Evolutionary conservation across 2,797 vertebrate genomes (phyloP).

Genomic region (Phataginus tetradactyla): DNA sequence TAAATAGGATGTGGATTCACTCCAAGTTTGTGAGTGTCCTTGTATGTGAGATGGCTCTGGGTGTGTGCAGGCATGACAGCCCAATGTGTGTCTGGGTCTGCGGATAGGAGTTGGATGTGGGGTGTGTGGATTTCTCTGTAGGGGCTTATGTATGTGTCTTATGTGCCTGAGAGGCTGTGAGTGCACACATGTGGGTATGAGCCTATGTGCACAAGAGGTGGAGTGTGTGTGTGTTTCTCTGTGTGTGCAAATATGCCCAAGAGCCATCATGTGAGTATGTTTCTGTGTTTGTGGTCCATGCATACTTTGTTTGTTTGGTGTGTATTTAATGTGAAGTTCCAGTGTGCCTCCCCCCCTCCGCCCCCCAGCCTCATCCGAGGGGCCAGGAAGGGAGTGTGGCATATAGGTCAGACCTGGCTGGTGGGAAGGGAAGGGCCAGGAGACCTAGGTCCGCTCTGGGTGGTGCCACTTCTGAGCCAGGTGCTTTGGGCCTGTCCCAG

Average conservation of each 20-base stretch:
- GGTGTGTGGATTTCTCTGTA: neutral
- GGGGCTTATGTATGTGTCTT: neutral
- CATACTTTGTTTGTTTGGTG: rapidly evolving
- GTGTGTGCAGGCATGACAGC: neutral
- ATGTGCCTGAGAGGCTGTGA: neutral
- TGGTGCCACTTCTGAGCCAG: neutral
- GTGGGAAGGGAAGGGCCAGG: neutral
- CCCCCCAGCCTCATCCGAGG: rapidly evolving
- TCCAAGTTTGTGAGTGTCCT: neutral
- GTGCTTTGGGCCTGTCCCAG: rapidly evolving
- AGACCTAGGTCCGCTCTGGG: neutral
- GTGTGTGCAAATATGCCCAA: rapidly evolving
- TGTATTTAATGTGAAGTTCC: neutral
- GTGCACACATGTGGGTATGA: neutral
- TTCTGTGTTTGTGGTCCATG: rapidly evolving
- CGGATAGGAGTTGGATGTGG: rapidly evolving
- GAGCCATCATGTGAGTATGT: neutral
- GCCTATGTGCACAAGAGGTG: neutral
- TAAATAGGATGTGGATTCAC: too few relatives aligned
- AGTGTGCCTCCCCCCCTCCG: neutral
- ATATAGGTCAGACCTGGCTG: rapidly evolving
- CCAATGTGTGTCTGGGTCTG: neutral
- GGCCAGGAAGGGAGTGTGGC: neutral
- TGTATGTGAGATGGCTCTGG: neutral
- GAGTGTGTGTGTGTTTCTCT: neutral